phyloP scores from a whole-genome alignment of 2,797 vertebrate genomes.

The Catostomus latipinnis region DNA sequence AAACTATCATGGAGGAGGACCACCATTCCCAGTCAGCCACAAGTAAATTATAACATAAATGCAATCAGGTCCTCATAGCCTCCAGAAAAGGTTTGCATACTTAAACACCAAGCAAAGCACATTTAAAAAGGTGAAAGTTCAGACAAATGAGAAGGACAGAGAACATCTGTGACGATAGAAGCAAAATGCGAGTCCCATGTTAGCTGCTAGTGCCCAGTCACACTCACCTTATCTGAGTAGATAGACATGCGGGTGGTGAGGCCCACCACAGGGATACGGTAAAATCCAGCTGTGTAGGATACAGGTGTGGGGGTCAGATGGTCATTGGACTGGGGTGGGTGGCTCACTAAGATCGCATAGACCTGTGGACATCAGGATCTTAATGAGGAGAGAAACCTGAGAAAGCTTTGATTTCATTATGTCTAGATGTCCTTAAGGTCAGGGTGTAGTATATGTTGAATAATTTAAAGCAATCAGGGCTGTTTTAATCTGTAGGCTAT shows the following conservation, averaged over 20 bases:
- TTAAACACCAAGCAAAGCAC: not conserved
- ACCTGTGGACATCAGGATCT: conserved; percentile 79
- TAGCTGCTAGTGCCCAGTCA: not conserved
- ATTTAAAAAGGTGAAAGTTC: not conserved
- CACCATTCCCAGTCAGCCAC: not conserved
- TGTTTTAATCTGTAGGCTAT: not conserved
- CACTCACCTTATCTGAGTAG: conserved; percentile 97
- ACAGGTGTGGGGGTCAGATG: conserved; percentile 98
- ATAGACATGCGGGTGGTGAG: conserved; percentile 99
- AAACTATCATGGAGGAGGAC: not conserved
- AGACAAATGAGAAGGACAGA: not conserved
- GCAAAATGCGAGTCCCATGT: not conserved
- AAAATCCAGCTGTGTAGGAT: conserved; percentile 99
- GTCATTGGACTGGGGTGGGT: conserved; percentile 96
- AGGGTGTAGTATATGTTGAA: too few species aligned
- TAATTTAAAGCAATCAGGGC: not conserved
- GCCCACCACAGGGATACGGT: conserved; percentile 97
- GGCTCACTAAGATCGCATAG: conserved; percentile 98
- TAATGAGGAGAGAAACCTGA: not conserved
- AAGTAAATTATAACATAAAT: not conserved
- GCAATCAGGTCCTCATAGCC: not conserved
- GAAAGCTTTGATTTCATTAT: not conserved
- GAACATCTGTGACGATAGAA: not conserved
- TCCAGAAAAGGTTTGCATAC: not conserved
- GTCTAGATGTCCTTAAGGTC: not conserved